phyloP scores from a whole-genome alignment of 2,797 vertebrate species.

The Propithecus perrieri region DNA sequence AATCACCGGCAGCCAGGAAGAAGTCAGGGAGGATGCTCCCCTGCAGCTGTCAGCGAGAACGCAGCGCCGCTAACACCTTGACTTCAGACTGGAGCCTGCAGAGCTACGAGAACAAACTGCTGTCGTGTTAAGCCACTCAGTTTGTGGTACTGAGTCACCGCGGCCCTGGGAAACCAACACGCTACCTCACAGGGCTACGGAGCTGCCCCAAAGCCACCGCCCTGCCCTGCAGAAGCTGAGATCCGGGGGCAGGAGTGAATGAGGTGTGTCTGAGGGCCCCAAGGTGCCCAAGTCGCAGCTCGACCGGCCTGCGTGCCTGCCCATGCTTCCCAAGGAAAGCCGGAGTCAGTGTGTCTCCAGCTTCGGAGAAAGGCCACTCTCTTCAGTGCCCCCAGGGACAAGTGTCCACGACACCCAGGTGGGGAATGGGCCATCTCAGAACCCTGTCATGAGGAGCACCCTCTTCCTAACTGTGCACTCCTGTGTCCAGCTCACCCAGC shows the following conservation, averaged over 20 bases:
- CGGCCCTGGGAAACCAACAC: background rate
- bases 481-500: background rate
- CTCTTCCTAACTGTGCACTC: background rate
- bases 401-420: background rate
- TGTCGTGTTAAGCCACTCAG: background rate
- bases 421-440: background rate
- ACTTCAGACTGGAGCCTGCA: background rate
- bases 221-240: background rate
- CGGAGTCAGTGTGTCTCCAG: background rate
- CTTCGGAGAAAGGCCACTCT: background rate
- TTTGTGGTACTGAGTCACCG: accelerated
- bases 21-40: background rate
- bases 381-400: background rate
- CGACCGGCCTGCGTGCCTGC: accelerated
- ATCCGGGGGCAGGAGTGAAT: background rate
- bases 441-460: background rate
- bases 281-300: accelerated
- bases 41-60: background rate
- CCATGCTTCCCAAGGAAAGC: background rate
- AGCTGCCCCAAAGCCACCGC: background rate
- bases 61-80: background rate
- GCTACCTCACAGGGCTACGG: accelerated
- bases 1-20: background rate
- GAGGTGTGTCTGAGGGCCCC: background rate
- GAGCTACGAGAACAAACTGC: background rate